Evolutionary conservation across 1,140 invertebrate genomes (phyloP).

Genomic region (Elymnias hypermnestra): DNA sequence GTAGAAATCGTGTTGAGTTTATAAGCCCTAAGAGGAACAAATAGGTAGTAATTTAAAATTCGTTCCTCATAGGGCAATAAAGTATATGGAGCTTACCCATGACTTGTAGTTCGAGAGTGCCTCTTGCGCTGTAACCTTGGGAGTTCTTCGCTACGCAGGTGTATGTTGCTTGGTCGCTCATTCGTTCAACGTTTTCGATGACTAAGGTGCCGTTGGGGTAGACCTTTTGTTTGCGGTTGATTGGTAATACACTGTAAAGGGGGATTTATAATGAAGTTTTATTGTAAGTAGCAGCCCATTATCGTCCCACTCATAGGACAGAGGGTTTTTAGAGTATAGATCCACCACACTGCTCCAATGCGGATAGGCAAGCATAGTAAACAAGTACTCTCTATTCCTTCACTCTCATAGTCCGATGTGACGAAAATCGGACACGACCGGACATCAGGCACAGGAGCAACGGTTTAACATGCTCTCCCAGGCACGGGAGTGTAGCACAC

Average conservation of each 20-base stretch:
- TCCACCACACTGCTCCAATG: no score
- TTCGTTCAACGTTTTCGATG: conserved; percentile 94
- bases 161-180: conserved; percentile 95
- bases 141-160: conserved; percentile 94
- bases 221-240: conserved; percentile 96
- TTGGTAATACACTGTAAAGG: conserved; percentile 86
- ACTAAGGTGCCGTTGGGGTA: conserved; percentile 95
- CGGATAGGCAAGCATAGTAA: no score
- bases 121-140: conserved; percentile 91
- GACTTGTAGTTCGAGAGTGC: conserved; percentile 93
- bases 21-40: neutral
- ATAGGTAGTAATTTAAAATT: conserved; percentile 3
- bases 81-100: conserved; percentile 83
- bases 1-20: no score
- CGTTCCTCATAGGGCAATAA: conserved; percentile 2
- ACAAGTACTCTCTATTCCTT: no score
- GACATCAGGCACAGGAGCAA: no score
- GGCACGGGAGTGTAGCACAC: no score
- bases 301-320: no score
- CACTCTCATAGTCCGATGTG: no score
- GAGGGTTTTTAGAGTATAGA: no score
- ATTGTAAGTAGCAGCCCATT: conserved; percentile 5
- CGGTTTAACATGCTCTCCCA: no score
- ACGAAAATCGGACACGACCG: no score
- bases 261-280: conserved; percentile 61